Conservation (phyloP, 2,797 vertebrate species). For the Kryptopterus vitreolus region DNA sequence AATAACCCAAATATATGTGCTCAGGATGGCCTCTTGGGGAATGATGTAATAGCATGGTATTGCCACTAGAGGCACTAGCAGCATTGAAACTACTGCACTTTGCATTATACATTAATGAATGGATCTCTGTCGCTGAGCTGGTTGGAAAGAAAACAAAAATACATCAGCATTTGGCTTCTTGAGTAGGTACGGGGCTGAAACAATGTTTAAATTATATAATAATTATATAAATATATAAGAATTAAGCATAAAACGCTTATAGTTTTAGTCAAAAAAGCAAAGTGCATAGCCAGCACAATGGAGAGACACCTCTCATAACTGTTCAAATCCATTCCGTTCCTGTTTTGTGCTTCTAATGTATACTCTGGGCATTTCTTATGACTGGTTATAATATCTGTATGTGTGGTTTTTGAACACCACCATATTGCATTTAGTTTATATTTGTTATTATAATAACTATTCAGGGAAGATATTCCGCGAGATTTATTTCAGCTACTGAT, state of each 20-base stretch:
- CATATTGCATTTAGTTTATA: too few species aligned
- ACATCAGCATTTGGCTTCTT: background rate
- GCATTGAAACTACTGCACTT: background rate
- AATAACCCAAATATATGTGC: background rate
- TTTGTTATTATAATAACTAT: too few species aligned
- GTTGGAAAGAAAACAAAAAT: background rate
- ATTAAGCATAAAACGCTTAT: background rate
- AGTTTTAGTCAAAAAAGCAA: background rate
- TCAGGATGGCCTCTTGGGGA: background rate
- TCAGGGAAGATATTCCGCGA: too few species aligned
- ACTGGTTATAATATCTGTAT: too few species aligned
- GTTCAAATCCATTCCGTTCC: background rate
- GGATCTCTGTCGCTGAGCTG: background rate
- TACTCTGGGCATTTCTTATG: too few species aligned
- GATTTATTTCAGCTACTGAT: too few species aligned
- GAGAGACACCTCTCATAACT: background rate
- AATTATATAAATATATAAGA: too few species aligned
- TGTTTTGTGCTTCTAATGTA: too few species aligned
- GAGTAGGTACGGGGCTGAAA: background rate
- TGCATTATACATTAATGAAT: too few species aligned
- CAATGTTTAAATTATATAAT: too few species aligned
- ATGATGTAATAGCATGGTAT: background rate
- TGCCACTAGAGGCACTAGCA: background rate
- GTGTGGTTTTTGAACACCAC: too few species aligned
- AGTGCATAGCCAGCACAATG: slow-evolving; percentile 1